Conservation (phyloP, 1,140 invertebrate genomes). For the Lepidurus couesii region DNA sequence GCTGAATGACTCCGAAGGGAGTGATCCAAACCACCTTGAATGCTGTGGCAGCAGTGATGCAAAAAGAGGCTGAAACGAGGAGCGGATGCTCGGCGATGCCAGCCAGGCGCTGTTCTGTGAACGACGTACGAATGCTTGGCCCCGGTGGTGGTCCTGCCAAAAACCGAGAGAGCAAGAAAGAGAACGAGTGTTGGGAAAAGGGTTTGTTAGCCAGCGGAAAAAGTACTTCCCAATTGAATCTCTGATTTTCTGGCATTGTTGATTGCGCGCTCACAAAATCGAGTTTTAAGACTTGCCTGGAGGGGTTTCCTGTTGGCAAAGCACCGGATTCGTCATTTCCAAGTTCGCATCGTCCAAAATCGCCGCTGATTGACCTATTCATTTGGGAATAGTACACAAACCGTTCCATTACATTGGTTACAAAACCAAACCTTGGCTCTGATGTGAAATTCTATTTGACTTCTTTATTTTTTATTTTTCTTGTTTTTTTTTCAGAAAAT, state of each 20-base stretch:
- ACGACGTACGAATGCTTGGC: constrained; percentile 4
- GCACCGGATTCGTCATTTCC: constrained; percentile 12
- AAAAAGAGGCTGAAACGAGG: constrained; percentile 6
- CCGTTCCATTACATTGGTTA: no score
- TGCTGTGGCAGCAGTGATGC: not conserved
- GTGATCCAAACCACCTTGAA: constrained; percentile 15
- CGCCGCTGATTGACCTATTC: not conserved
- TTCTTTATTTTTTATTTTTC: not conserved
- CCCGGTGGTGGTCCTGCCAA: not conserved
- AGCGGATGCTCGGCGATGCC: not conserved
- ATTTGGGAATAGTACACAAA: not conserved
- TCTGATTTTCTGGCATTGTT: not conserved
- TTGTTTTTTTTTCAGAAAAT: not conserved
- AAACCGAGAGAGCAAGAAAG: not conserved
- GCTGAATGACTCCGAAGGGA: constrained; percentile 9
- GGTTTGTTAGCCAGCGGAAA: not conserved
- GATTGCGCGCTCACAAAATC: not conserved
- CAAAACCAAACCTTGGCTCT: no score
- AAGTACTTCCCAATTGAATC: not conserved
- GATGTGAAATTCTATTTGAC: no score
- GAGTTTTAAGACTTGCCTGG: constrained; percentile 11
- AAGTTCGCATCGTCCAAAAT: not conserved
- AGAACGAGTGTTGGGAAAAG: not conserved
- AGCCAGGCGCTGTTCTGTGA: not conserved
- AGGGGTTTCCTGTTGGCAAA: constrained; percentile 10